Conservation (phyloP, 2,888 invertebrate genomes). For the Agrochola litura region DNA sequence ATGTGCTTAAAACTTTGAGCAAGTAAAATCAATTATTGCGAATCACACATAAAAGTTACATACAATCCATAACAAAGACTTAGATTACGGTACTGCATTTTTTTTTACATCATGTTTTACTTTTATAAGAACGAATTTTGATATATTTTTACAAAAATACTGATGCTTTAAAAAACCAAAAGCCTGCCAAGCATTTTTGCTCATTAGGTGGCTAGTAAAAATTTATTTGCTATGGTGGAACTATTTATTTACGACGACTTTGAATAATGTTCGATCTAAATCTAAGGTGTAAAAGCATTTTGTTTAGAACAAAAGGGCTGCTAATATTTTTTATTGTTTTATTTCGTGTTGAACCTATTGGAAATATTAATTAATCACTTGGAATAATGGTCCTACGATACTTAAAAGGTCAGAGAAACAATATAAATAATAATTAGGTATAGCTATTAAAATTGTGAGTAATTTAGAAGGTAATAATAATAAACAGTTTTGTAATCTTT, state of each 20-base stretch:
- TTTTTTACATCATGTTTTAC: not conserved
- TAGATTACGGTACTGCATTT: not conserved
- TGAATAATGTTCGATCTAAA: conserved; percentile 51
- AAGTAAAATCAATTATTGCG: too few species aligned
- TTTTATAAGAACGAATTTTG: not conserved
- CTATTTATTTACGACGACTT: conserved; percentile 31
- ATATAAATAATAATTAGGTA: conserved; percentile 34
- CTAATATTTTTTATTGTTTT: conserved; percentile 42
- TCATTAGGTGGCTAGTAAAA: conserved; percentile 3
- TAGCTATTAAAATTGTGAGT: conserved; percentile 34
- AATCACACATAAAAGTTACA: too few species aligned
- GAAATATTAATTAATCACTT: conserved; percentile 58
- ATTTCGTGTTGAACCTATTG: conserved; percentile 49
- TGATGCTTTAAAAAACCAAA: not conserved
- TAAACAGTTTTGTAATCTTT: conserved; percentile 51
- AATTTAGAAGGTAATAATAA: conserved; percentile 37
- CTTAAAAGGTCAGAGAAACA: conserved; percentile 53
- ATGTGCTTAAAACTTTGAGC: not conserved
- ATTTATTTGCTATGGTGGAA: not conserved
- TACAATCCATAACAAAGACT: too few species aligned
- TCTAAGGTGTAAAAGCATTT: conserved; percentile 55
- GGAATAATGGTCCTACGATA: conserved; percentile 36
- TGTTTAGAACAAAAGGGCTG: conserved; percentile 22
- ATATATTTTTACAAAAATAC: not conserved
- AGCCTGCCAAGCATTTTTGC: not conserved